These are phyloP conservation scores for Ylistrum balloti DNA, from an alignment of 1,140 invertebrate genomes.

Conservation along the genomic window DNA sequence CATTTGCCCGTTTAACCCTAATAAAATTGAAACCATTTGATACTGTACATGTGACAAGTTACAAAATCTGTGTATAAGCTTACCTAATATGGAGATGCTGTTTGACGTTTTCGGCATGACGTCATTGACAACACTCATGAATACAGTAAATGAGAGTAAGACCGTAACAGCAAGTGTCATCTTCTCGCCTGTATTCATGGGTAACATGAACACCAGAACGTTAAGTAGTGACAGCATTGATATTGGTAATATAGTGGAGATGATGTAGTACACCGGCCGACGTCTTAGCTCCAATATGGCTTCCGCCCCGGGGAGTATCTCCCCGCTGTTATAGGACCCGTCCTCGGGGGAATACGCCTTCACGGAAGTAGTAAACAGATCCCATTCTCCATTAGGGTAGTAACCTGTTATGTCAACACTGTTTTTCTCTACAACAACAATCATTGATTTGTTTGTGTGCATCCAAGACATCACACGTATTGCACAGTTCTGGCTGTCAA, in stretches of 20 bases:
- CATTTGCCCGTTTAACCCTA: no score
- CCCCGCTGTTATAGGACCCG: slow-evolving; percentile 56
- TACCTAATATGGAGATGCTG: slow-evolving; percentile 85
- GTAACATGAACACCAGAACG: slow-evolving; percentile 85
- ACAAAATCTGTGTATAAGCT: slow-evolving; percentile 45
- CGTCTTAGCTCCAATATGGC: slow-evolving; percentile 77
- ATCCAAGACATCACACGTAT: slow-evolving; percentile 82
- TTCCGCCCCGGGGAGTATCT: slow-evolving; percentile 69
- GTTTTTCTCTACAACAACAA: slow-evolving; percentile 60
- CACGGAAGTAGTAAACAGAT: slow-evolving; percentile 64
- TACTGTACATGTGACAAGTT: no score
- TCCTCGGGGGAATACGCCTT: slow-evolving; percentile 64
- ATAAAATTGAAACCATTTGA: no score
- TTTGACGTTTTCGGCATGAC: slow-evolving; percentile 86
- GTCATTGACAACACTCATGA: slow-evolving; percentile 85
- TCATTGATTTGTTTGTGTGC: slow-evolving; percentile 76
- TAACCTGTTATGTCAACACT: slow-evolving; percentile 55
- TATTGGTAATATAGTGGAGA: slow-evolving; percentile 85
- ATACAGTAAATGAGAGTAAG: slow-evolving; percentile 85
- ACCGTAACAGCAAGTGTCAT: slow-evolving; percentile 85
- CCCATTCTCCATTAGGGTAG: slow-evolving; percentile 74
- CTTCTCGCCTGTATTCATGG: slow-evolving; percentile 85
- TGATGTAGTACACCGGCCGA: slow-evolving; percentile 82
- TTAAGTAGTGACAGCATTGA: slow-evolving; percentile 85
- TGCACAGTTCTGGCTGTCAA: slow-evolving; percentile 76